Base-by-base conservation (phyloP, 2,888 invertebrate genomes). In the Steromphala cineraria region DNA sequence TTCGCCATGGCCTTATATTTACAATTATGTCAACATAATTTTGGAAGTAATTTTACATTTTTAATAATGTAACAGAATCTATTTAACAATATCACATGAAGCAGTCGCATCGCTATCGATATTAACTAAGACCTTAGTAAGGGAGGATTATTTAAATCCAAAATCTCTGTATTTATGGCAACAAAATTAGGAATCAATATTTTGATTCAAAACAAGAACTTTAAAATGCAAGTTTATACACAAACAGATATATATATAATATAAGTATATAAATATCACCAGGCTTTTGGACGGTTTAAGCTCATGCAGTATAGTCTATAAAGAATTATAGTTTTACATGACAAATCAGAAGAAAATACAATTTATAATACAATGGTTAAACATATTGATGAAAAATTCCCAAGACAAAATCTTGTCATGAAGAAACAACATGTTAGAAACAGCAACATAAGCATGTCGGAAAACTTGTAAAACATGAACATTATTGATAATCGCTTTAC, bases 231-330 rank as follows among this genome's bases (percentile, higher is more conserved):
- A 46, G 46, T 46, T 46, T 46, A 19, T 71, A 71, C 40, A 71
- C 31, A 31, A 71, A 71, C 53, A 55, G 28, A 53, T 76, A 55
- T 53, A 76, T 76, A 76, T 74, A 74, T 74, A 40, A 74, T 74
- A 74, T 46, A 46, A 46, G 46, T 46, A 46, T 31, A 36, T 40
- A 24, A 76, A 53, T 76, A 76, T 55, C 53, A 76, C 31, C 55
- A 53, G 53, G 55, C 28, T 21, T 46, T 55, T 76, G 55, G 53
- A 76, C 53, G 36, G 36, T 40, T 53, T 55, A 53, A 76, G 55
- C 53, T 55, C 55, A 76, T 76, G 76, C 76, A 76, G 17, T 36
- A 76, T n/a, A 53, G 10, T 19, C 40, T 13, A 31, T 71, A 71
- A 31, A 19, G 31, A 71, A 71, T 36, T 19, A 40, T n/a, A 71